Conservation (phyloP, 2,888 invertebrate species). For the Amphimallon solstitiale region DNA sequence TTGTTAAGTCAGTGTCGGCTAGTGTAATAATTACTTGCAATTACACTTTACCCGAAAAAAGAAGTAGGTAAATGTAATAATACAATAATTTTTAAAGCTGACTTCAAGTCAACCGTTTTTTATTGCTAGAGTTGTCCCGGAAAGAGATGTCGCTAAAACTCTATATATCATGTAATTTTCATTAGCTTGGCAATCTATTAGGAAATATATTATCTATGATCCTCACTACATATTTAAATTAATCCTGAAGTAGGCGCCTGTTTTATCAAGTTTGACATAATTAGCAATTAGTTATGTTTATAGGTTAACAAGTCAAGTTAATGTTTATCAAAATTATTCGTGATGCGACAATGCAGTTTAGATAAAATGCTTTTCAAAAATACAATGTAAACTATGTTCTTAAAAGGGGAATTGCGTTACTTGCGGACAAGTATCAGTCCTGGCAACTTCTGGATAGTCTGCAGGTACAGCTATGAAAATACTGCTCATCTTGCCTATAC, state of each 20-base stretch:
- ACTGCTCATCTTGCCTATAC: background rate
- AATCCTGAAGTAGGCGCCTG: no score
- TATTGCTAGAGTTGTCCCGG: no score
- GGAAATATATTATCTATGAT: no score
- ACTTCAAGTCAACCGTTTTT: no score
- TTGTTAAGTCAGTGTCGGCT: no score
- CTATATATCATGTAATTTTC: no score
- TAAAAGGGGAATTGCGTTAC: background rate
- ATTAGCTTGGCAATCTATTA: background rate
- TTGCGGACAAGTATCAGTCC: background rate
- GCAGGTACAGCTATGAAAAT: background rate
- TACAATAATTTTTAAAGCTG: no score
- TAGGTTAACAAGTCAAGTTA: background rate
- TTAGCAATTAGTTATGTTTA: background rate
- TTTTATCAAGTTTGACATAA: background rate
- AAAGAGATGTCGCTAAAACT: no score
- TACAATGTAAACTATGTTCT: background rate
- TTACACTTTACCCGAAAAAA: no score
- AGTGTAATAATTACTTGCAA: no score
- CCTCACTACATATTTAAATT: no score
- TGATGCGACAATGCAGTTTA: background rate
- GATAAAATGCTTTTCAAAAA: background rate
- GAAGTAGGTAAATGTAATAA: no score
- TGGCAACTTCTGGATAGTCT: background rate
- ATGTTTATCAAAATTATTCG: conserved; percentile 11